Conservation (phyloP, 2,113 vertebrate species). For the Pelusios castaneus region DNA sequence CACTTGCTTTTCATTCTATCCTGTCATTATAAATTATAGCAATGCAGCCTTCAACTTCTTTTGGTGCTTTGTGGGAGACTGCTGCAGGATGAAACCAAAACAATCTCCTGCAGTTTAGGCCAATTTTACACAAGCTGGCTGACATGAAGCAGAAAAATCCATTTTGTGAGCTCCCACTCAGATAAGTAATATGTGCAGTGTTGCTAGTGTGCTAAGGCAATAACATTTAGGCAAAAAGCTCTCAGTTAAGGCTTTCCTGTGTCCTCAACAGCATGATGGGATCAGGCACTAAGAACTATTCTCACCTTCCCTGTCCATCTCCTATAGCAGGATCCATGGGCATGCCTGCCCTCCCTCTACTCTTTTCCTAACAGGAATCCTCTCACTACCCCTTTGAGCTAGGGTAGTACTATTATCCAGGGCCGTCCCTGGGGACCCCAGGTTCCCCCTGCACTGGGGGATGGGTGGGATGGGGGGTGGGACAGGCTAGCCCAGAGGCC, state of each 20-base stretch:
- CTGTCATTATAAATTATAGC: background rate
- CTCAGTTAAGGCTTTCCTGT: background rate
- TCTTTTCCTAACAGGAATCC: background rate
- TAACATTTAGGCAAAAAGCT: background rate
- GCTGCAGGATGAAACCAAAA: background rate
- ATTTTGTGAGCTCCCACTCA: background rate
- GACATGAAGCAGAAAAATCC: background rate
- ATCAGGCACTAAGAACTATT: background rate
- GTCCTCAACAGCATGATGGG: background rate
- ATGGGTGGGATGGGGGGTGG: no score
- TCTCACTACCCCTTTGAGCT: background rate
- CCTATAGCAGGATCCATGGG: background rate
- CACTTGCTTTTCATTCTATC: background rate
- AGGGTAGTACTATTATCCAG: no score
- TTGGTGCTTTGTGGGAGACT: background rate
- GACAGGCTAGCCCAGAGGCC: no score
- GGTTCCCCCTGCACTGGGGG: no score
- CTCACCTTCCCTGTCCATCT: background rate
- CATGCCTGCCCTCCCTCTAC: background rate
- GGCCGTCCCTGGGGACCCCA: no score
- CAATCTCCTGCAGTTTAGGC: background rate
- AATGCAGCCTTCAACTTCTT: background rate
- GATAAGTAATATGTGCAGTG: background rate
- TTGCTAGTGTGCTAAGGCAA: background rate
- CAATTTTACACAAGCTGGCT: background rate